These are phyloP conservation scores for Drosophila antonietae DNA, from an alignment of 2,888 invertebrate species.

Conservation along the genomic window DNA sequence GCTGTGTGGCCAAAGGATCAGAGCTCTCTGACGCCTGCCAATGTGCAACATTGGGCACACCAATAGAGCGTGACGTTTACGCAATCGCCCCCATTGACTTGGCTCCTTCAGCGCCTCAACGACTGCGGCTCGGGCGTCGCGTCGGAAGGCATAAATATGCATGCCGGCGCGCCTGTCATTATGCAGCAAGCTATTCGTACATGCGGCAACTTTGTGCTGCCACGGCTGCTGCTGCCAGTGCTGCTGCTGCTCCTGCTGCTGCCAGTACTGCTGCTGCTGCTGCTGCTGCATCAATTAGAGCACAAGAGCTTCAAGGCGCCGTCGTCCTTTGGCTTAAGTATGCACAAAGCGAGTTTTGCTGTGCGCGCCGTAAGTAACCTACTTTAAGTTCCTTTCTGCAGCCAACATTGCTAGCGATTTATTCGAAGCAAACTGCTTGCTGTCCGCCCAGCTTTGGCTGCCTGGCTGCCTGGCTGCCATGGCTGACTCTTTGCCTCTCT, in stretches of 20 bases:
- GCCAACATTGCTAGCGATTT: constrained; percentile 59
- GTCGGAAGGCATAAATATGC: constrained; percentile 64
- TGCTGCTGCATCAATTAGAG: constrained; percentile 63
- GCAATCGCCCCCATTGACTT: constrained; percentile 16
- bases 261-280: constrained; percentile 5
- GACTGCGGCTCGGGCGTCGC: constrained; percentile 2
- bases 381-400: constrained; percentile 68
- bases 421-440: constrained; percentile 55
- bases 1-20: constrained; percentile 2
- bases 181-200: constrained; percentile 77
- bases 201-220: constrained; percentile 66
- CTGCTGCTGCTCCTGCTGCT: background rate
- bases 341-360: constrained; percentile 52
- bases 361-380: constrained; percentile 60
- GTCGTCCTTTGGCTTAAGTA: constrained; percentile 55
- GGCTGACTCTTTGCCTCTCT: background rate
- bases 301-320: constrained; percentile 38
- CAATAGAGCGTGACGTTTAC: constrained; percentile 67
- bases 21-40: constrained; percentile 9
- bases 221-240: background rate
- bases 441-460: constrained; percentile 4
- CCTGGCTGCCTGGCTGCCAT: background rate
- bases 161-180: constrained; percentile 71
- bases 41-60: constrained; percentile 55
- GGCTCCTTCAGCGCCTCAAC: constrained; percentile 1